Conservation (phyloP, 2,888 invertebrate genomes). For the Melanostoma mellinum region DNA sequence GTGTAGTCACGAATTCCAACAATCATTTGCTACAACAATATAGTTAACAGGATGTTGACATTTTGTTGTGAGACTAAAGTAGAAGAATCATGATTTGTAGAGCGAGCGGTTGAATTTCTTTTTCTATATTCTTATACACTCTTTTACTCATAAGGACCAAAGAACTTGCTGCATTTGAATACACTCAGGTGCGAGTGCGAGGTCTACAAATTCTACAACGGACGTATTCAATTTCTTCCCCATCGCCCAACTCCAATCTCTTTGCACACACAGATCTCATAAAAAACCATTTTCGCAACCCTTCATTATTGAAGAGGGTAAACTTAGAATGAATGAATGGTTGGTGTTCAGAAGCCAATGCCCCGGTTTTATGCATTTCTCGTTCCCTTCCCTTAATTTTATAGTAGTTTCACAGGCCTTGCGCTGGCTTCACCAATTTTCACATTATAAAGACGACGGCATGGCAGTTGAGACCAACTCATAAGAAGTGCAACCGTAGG, state of each 20-base stretch:
- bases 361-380: conserved; percentile 25
- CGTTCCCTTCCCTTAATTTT: conserved; percentile 5
- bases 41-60: background rate
- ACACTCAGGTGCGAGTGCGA: conserved; percentile 15
- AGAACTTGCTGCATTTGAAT: conserved; percentile 1
- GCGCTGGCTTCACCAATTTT: conserved; percentile 22
- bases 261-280: conserved; percentile 10
- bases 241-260: background rate
- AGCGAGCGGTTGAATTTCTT: too few species aligned
- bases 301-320: conserved; percentile 48
- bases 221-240: too few species aligned
- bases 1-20: conserved; percentile 1
- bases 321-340: conserved; percentile 45
- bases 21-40: conserved; percentile 26
- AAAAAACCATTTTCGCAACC: conserved; percentile 37
- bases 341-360: conserved; percentile 55
- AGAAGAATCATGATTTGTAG: too few species aligned
- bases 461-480: conserved; percentile 13
- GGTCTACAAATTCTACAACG: too few species aligned
- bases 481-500: conserved; percentile 23
- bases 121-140: too few species aligned
- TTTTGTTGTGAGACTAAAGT: background rate
- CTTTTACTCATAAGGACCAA: background rate
- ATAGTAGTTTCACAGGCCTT: background rate
- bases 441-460: conserved; percentile 6